Conservation (phyloP, 1,140 invertebrate genomes). For the Sycophila sp. region DNA sequence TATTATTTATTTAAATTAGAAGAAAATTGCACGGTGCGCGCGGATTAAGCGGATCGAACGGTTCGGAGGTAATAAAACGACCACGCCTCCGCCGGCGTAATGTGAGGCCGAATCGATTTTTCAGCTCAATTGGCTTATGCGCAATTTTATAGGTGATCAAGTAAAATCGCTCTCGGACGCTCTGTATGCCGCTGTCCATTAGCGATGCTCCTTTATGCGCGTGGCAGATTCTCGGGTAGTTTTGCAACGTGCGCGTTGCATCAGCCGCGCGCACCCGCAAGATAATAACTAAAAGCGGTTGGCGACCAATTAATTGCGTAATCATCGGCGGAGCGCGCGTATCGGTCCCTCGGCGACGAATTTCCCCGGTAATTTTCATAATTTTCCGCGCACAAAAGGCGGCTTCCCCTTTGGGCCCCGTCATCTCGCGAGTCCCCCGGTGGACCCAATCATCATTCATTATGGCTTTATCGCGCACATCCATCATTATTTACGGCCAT, state of each 20-base stretch:
- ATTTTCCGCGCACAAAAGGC: not conserved
- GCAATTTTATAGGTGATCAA: not conserved
- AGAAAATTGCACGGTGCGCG: no score
- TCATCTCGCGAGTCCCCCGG: not conserved
- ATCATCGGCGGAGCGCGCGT: not conserved
- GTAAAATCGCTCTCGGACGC: no score
- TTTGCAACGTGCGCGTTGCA: not conserved
- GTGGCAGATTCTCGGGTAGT: no score
- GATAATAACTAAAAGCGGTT: not conserved
- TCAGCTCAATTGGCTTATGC: not conserved
- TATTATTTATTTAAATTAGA: no score
- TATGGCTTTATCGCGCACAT: slow-evolving; percentile 11
- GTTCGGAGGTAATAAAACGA: no score
- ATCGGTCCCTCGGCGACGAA: not conserved
- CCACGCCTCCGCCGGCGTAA: no score
- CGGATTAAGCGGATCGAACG: no score
- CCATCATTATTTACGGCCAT: slow-evolving; percentile 24
- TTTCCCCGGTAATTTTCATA: slow-evolving; percentile 6
- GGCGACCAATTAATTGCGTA: slow-evolving; percentile 1
- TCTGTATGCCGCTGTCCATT: no score
- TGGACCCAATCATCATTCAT: slow-evolving; percentile 7
- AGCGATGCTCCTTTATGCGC: no score
- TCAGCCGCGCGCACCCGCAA: not conserved
- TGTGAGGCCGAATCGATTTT: no score
- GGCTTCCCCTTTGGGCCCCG: not conserved